Percentiles rank a stretch among this genome's conserved stretches.
Evolutionary conservation across 1,140 invertebrate species (phyloP).

Genomic region (Mizuhopecten yessoensis): DNA sequence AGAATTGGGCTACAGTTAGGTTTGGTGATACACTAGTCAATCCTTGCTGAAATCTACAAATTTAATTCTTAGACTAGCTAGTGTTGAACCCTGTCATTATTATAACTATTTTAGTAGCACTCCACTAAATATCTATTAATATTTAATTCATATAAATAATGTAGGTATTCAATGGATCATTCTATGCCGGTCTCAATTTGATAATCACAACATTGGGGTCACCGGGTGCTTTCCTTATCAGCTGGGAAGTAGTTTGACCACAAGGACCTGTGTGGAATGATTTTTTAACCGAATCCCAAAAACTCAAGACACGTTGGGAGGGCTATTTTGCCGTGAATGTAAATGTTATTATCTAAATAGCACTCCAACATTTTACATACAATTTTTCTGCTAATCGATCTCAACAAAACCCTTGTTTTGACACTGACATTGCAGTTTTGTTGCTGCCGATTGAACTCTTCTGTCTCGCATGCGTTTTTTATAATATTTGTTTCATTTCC

Average conservation of each 20-base stretch:
- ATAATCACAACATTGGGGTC: neutral
- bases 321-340: neutral
- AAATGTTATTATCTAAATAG: neutral
- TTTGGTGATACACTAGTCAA: too few species aligned
- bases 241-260: neutral
- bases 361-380: neutral
- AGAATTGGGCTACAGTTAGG: too few species aligned
- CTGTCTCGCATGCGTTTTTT: neutral
- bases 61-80: too few species aligned
- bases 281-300: neutral
- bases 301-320: neutral
- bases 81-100: too few species aligned
- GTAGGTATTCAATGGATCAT: too few species aligned
- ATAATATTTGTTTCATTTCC: neutral
- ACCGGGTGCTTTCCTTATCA: neutral
- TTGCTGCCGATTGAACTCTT: neutral
- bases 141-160: too few species aligned
- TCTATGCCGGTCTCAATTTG: too few species aligned
- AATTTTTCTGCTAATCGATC: neutral
- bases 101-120: too few species aligned
- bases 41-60: too few species aligned
- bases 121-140: too few species aligned
- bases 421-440: neutral
- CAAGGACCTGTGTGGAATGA: neutral
- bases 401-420: too few species aligned